Evolutionary conservation across 2,888 invertebrate genomes (phyloP).

Genomic region (Lypha dubia): DNA sequence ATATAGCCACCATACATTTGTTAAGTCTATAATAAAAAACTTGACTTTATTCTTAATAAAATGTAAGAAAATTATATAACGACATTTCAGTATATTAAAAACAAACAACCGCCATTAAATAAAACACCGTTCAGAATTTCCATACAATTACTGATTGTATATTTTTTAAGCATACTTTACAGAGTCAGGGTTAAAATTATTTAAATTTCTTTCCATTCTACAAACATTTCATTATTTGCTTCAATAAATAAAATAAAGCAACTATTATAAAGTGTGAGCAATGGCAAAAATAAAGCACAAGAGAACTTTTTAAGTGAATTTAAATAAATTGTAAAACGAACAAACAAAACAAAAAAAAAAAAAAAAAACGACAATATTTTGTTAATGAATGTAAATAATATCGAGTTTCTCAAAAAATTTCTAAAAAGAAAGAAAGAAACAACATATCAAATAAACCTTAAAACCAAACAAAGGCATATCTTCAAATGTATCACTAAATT

Average conservation of each 20-base stretch:
- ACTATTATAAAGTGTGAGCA: neutral
- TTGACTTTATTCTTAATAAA: too few species aligned
- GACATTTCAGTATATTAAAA: too few species aligned
- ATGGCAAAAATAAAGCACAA: constrained; percentile 36
- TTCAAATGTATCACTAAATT: neutral
- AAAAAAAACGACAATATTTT: neutral
- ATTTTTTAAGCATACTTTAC: constrained; percentile 44
- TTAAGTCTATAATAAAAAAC: too few species aligned
- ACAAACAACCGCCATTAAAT: neutral
- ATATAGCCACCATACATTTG: too few species aligned
- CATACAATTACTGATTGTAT: neutral
- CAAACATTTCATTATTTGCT: neutral
- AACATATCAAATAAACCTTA: neutral
- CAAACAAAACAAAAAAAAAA: neutral
- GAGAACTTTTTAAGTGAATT: constrained; percentile 3
- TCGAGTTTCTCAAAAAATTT: constrained; percentile 5
- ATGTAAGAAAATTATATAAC: too few species aligned
- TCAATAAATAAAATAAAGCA: neutral
- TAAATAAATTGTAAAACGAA: neutral
- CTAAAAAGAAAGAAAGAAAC: neutral
- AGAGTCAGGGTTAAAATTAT: constrained; percentile 5
- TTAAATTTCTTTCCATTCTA: neutral
- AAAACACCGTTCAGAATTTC: neutral
- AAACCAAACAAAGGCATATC: constrained; percentile 37
- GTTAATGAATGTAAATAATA: neutral